Evolutionary conservation across 2,797 vertebrate genomes (phyloP).

Genomic region (Catostomus latipinnis): DNA sequence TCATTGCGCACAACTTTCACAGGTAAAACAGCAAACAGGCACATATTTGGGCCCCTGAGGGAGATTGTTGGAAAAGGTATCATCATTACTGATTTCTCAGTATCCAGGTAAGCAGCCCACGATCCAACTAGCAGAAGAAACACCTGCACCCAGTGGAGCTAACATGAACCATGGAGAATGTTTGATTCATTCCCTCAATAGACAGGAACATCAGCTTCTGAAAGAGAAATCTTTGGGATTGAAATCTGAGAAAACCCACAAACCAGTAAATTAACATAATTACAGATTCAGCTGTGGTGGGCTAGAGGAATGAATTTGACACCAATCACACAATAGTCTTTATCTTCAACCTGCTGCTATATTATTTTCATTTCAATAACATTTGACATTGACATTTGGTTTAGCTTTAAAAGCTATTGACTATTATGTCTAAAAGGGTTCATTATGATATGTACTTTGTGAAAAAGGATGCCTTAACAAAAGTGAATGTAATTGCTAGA

Average conservation of each 20-base stretch:
- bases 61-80: constrained; percentile 51
- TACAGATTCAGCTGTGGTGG: constrained; percentile 47
- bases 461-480: constrained; percentile 11
- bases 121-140: constrained; percentile 58
- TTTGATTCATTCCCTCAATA: constrained; percentile 40
- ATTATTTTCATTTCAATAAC: neutral
- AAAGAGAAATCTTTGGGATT: constrained; percentile 39
- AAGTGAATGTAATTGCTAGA: constrained; percentile 13
- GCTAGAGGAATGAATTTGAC: constrained; percentile 43
- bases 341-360: constrained; percentile 9
- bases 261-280: constrained; percentile 56
- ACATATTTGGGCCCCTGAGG: neutral
- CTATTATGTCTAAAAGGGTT: neutral
- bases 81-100: constrained; percentile 65
- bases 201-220: constrained; percentile 5
- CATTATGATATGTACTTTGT: neutral
- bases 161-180: constrained; percentile 53
- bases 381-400: constrained; percentile 4
- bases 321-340: constrained; percentile 18
- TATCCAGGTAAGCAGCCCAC: constrained; percentile 59
- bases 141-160: constrained; percentile 43
- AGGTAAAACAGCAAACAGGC: neutral
- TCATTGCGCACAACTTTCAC: neutral
- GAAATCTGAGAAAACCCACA: constrained; percentile 28
- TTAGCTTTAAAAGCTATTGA: neutral